A percentile compares a stretch with the other conserved stretches of the same genome.
Conservation (phyloP, 2,888 invertebrate genomes). For the Aphelenchoides bicaudatus region DNA sequence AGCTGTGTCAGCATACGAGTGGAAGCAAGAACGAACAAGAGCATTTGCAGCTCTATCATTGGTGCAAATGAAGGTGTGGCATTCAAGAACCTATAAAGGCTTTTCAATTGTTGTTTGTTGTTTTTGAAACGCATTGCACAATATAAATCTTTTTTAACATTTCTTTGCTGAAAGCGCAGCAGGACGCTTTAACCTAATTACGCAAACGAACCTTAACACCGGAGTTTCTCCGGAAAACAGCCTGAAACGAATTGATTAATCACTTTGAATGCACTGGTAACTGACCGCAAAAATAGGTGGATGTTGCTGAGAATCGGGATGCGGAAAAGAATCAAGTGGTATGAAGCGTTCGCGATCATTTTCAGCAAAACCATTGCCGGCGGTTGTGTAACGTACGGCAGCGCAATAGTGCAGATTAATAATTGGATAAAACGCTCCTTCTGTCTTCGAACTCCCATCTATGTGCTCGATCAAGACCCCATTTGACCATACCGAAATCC, state of each 20-base stretch:
- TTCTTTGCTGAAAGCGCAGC: too few relatives aligned
- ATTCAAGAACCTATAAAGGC: conserved; percentile 70
- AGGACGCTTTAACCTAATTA: too few relatives aligned
- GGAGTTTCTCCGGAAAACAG: conserved; percentile 86
- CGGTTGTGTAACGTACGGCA: conserved; percentile 78
- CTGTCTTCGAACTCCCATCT: conserved; percentile 81
- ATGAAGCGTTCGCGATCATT: conserved; percentile 69
- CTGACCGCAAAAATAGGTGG: conserved; percentile 94
- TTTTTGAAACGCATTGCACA: too few relatives aligned
- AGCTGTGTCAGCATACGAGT: conserved; percentile 83
- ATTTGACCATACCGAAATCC: conserved; percentile 84
- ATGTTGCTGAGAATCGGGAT: conserved; percentile 79
- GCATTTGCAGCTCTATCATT: conserved; percentile 95
- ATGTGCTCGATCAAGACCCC: conserved; percentile 88
- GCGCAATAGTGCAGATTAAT: conserved; percentile 92
- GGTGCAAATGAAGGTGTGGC: conserved; percentile 96
- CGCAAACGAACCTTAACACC: conserved; percentile 78
- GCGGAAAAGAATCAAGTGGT: conserved; percentile 90
- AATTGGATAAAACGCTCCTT: conserved; percentile 91
- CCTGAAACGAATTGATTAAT: too few relatives aligned
- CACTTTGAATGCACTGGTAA: too few relatives aligned
- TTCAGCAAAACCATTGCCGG: conserved; percentile 66
- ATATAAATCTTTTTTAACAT: too few relatives aligned
- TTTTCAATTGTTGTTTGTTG: background rate
- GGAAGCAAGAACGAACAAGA: conserved; percentile 80